phyloP scores from a whole-genome alignment of 1,140 invertebrate species.

The Lepidurus apus region DNA sequence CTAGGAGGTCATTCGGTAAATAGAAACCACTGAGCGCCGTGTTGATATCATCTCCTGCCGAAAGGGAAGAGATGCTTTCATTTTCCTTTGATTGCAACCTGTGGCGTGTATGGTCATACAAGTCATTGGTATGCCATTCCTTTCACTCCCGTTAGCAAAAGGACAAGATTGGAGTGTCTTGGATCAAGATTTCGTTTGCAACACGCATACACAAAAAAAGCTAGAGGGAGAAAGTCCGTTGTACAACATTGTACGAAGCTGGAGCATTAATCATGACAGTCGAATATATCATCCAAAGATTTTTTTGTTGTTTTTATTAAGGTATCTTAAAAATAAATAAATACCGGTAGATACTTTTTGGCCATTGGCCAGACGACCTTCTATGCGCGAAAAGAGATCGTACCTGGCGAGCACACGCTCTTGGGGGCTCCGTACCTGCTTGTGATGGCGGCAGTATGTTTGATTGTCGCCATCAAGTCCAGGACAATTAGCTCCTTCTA shows the following conservation, averaged over 20 bases:
- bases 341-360: too few species aligned
- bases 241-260: too few species aligned
- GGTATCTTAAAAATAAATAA: too few species aligned
- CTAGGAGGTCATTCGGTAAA: background rate
- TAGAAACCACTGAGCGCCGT: background rate
- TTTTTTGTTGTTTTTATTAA: too few species aligned
- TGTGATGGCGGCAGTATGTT: slow-evolving; percentile 9
- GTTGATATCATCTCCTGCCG: background rate
- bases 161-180: too few species aligned
- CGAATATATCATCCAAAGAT: too few species aligned
- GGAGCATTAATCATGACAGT: too few species aligned
- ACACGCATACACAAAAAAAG: too few species aligned
- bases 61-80: background rate
- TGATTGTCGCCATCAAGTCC: background rate
- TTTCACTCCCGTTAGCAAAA: background rate
- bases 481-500: background rate
- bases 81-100: background rate
- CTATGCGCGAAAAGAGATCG: background rate
- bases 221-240: too few species aligned
- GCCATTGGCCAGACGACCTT: background rate
- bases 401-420: slow-evolving; percentile 1
- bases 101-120: background rate
- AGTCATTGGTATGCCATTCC: background rate
- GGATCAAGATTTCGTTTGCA: too few species aligned
- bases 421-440: background rate